Percentiles rank a stretch among this genome's conserved stretches.
These are phyloP conservation scores for Acholoe squamosa DNA, from an alignment of 2,888 invertebrate species.

Conservation along the genomic window DNA sequence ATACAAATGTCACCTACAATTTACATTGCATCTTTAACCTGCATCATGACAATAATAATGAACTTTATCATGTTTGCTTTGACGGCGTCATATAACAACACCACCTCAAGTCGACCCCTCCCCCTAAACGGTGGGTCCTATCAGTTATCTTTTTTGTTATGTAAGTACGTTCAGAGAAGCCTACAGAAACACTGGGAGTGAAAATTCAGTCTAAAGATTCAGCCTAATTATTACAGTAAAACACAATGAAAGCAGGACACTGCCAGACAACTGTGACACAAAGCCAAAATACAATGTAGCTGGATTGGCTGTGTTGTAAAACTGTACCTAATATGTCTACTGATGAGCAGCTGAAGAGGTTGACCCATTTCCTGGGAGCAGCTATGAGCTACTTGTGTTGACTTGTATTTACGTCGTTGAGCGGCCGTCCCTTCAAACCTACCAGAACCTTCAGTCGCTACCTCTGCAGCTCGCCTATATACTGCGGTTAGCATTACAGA, in stretches of 20 bases:
- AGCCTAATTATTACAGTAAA: slow-evolving; percentile 30
- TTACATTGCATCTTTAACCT: slow-evolving; percentile 59
- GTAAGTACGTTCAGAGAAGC: slow-evolving; percentile 30
- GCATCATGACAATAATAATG: slow-evolving; percentile 43
- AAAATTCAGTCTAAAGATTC: background rate
- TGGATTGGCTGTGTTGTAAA: background rate
- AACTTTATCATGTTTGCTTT: slow-evolving; percentile 50
- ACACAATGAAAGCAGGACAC: slow-evolving; percentile 1
- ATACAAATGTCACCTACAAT: slow-evolving; percentile 55
- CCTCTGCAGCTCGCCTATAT: no score
- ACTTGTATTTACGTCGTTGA: background rate
- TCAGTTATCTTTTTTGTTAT: background rate
- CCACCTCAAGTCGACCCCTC: slow-evolving; percentile 38
- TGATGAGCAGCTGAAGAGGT: background rate
- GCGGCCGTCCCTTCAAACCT: background rate
- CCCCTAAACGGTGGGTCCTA: background rate
- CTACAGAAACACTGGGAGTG: background rate
- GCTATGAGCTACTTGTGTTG: slow-evolving; percentile 21
- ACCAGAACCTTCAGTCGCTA: background rate
- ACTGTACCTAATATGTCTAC: background rate
- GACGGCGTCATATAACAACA: slow-evolving; percentile 3
- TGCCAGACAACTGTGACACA: slow-evolving; percentile 26
- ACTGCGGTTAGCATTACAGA: no score
- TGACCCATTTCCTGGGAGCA: slow-evolving; percentile 3
- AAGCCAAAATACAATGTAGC: background rate